These are phyloP conservation scores for Platysteira castanea DNA, from an alignment of 2,113 vertebrate genomes.

Conservation along the genomic window DNA sequence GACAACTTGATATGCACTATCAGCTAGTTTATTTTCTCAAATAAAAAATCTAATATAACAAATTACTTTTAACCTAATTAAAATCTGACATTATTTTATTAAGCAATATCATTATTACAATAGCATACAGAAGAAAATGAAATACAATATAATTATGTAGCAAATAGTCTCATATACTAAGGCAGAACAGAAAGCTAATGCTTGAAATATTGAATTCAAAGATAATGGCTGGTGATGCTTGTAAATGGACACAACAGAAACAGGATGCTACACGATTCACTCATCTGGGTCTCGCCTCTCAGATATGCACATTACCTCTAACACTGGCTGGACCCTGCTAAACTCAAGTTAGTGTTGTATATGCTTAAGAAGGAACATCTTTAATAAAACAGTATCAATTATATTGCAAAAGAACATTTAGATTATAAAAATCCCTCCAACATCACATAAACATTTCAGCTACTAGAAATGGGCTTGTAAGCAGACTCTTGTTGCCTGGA, in stretches of 20 bases:
- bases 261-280: not conserved
- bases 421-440: not conserved
- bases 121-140: slow-evolving; percentile 38
- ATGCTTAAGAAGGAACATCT: not conserved
- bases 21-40: slow-evolving; percentile 17
- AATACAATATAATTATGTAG: slow-evolving; percentile 43
- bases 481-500: not conserved
- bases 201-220: slow-evolving; percentile 20
- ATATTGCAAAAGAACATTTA: not conserved
- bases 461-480: not conserved
- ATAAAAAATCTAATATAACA: not conserved
- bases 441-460: not conserved
- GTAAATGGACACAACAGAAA: not conserved
- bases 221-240: slow-evolving; percentile 3
- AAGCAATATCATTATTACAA: slow-evolving; percentile 26
- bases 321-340: not conserved
- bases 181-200: slow-evolving; percentile 30
- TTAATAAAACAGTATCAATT: not conserved
- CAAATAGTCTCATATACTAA: slow-evolving; percentile 8
- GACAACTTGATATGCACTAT: not conserved
- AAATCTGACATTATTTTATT: slow-evolving; percentile 57
- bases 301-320: not conserved
- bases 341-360: not conserved
- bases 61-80: slow-evolving; percentile 61
- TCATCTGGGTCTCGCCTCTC: not conserved